These are phyloP conservation scores for Melikaiella ostensackeni DNA, from an alignment of 2,888 invertebrate species.

Conservation along the genomic window DNA sequence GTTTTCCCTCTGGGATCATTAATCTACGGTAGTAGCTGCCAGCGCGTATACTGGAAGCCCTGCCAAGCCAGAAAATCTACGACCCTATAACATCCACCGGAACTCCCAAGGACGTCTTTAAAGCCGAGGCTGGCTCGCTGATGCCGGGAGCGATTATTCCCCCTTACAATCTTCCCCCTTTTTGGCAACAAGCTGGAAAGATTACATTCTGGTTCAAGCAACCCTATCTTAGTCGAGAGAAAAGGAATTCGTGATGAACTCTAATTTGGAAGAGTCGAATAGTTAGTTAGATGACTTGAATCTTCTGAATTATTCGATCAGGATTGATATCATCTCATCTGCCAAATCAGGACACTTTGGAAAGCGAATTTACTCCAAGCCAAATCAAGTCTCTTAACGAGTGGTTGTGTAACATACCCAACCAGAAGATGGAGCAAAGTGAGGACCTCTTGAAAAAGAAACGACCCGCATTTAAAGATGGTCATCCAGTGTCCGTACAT, in stretches of 20 bases:
- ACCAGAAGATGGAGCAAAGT: conserved; percentile 42
- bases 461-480: conserved; percentile 50
- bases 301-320: not conserved
- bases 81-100: conserved; percentile 15
- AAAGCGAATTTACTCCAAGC: not conserved
- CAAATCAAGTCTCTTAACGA: not conserved
- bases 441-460: conserved; percentile 50
- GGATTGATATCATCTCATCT: too few relatives aligned
- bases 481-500: conserved; percentile 48
- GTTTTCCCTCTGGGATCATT: conserved; percentile 26
- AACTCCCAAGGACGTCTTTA: conserved; percentile 30
- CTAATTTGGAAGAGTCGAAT: not conserved
- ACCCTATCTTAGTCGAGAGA: not conserved
- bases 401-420: not conserved
- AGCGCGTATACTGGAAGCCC: conserved; percentile 21
- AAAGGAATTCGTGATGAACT: not conserved
- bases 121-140: not conserved
- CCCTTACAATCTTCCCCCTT: conserved; percentile 7
- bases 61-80: conserved; percentile 30
- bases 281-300: not conserved
- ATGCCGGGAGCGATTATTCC: conserved; percentile 7
- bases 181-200: conserved; percentile 7
- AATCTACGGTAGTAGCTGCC: conserved; percentile 16
- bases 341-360: not conserved
- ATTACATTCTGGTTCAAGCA: not conserved